A percentile compares a stretch with the other conserved stretches of the same genome.
Evolutionary conservation across 2,113 vertebrate species (phyloP).

Genomic region (Macquaria ambigua): DNA sequence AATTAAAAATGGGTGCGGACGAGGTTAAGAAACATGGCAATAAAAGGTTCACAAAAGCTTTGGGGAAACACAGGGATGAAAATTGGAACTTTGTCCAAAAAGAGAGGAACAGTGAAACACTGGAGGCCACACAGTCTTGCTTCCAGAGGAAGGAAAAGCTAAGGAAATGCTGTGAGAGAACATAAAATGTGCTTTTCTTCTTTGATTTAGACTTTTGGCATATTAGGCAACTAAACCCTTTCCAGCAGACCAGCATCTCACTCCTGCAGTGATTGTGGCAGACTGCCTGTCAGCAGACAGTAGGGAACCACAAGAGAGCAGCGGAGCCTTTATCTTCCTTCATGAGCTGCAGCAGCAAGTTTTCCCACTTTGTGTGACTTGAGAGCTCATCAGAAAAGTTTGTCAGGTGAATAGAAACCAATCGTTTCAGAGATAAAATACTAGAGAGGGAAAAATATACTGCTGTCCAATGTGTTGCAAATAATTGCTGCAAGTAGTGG

Average conservation of each 20-base stretch:
- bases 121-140: background rate
- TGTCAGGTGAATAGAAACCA: constrained; percentile 6
- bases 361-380: background rate
- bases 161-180: background rate
- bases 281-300: constrained; percentile 6
- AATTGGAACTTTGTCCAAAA: background rate
- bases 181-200: background rate
- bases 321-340: constrained; percentile 18
- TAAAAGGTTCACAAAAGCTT: background rate
- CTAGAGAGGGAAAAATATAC: background rate
- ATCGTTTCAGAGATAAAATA: background rate
- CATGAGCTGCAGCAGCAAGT: constrained; percentile 4
- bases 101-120: background rate
- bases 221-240: constrained; percentile 7
- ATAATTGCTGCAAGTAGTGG: background rate
- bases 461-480: background rate
- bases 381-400: constrained; percentile 15
- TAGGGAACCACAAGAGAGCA: constrained; percentile 38
- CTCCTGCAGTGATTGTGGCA: constrained; percentile 8
- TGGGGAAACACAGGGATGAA: background rate
- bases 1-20: background rate
- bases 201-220: constrained; percentile 17
- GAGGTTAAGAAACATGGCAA: background rate
- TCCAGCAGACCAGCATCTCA: constrained; percentile 11
- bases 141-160: background rate